A percentile compares a stretch with the other conserved stretches of the same genome.
These are phyloP conservation scores for Margarornis squamiger DNA, from an alignment of 2,797 vertebrate species.

Conservation along the genomic window DNA sequence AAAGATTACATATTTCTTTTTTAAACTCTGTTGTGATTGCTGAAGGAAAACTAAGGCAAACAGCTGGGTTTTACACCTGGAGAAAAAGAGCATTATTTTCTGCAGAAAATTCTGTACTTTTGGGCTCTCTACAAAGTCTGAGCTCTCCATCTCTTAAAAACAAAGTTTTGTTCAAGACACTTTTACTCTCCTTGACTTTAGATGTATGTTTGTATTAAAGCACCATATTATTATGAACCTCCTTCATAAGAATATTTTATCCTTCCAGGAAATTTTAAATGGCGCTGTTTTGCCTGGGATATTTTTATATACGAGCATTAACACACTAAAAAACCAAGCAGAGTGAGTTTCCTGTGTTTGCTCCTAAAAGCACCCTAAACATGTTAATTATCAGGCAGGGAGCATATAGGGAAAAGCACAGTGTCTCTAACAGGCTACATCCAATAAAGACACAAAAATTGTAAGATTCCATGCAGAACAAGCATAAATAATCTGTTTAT, in stretches of 20 bases:
- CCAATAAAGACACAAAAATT: neutral
- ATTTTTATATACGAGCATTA: neutral
- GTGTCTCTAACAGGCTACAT: neutral
- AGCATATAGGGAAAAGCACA: neutral
- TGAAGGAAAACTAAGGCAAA: neutral
- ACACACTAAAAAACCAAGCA: neutral
- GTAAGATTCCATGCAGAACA: neutral
- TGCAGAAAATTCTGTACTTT: neutral
- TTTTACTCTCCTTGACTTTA: neutral
- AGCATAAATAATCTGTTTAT: slow-evolving; percentile 52
- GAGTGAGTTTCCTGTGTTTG: neutral
- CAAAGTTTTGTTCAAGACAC: neutral
- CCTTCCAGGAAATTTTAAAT: neutral
- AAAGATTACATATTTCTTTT: neutral
- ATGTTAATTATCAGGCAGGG: neutral
- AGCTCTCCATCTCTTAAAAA: neutral
- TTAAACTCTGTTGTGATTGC: neutral
- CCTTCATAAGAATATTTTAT: neutral
- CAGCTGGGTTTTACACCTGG: neutral
- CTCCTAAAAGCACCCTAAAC: neutral
- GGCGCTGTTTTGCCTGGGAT: neutral
- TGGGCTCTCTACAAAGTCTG: neutral
- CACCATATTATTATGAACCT: neutral
- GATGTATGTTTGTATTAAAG: neutral
- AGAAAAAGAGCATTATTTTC: neutral